These are phyloP conservation scores for Xestia sexstrigata DNA, from an alignment of 2,888 invertebrate genomes.

Conservation along the genomic window DNA sequence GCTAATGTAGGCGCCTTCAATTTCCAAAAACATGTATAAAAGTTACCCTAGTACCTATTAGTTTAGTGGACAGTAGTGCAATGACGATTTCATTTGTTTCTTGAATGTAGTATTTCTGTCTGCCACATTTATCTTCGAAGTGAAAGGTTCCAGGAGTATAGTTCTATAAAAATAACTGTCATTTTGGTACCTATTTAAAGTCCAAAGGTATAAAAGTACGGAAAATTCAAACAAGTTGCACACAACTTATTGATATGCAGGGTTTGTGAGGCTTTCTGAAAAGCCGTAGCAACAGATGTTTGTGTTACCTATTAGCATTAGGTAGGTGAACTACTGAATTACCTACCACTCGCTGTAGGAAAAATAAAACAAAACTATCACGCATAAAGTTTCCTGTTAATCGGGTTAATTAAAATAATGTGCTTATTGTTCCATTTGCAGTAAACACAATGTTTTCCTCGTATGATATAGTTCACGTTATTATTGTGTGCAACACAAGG, in stretches of 20 bases:
- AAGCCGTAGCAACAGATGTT: conserved; percentile 5
- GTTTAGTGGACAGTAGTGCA: neutral
- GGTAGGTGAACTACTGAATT: neutral
- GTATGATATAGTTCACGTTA: conserved; percentile 15
- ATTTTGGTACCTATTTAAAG: neutral
- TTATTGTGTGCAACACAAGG: conserved; percentile 43
- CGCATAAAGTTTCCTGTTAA: conserved; percentile 30
- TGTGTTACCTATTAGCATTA: neutral
- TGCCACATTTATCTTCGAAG: neutral
- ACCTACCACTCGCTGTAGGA: neutral
- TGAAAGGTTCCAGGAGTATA: neutral
- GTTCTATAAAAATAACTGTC: neutral
- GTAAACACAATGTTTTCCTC: conserved; percentile 56
- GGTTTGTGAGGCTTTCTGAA: neutral
- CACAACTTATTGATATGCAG: neutral
- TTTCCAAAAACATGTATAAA: conserved; percentile 3
- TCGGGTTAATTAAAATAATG: conserved; percentile 44
- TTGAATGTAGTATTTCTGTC: neutral
- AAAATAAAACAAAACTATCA: conserved; percentile 13
- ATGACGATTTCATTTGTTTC: neutral
- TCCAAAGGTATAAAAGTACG: neutral
- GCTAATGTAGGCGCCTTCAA: neutral
- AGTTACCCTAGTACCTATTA: neutral
- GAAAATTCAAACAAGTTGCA: neutral
- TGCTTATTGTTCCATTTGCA: conserved; percentile 26